phyloP scores from a whole-genome alignment of 1,140 invertebrate species.

The Hydropsyche tenuis region DNA sequence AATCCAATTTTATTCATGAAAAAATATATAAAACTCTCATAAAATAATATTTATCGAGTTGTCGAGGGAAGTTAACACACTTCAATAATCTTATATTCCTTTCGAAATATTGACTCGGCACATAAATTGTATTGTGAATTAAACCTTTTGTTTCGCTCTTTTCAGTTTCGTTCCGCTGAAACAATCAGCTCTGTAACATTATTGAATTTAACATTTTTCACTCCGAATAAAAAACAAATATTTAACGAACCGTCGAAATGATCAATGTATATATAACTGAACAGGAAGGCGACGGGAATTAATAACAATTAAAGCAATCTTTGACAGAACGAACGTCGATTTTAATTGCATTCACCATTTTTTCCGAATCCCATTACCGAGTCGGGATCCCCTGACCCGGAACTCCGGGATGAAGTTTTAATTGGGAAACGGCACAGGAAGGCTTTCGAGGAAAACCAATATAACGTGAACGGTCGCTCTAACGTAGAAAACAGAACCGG shows the following conservation, averaged over 20 bases:
- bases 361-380: conserved; percentile 13
- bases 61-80: too few species aligned
- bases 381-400: conserved; percentile 1
- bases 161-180: too few species aligned
- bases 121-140: too few species aligned
- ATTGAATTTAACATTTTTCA: not conserved
- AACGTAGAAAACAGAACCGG: not conserved
- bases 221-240: not conserved
- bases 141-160: too few species aligned
- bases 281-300: not conserved
- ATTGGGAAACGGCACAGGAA: conserved; percentile 1
- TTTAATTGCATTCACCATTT: conserved; percentile 4
- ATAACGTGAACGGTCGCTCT: not conserved
- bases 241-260: not conserved
- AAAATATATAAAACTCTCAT: too few species aligned
- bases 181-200: too few species aligned
- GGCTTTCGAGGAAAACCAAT: conserved; percentile 20
- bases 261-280: too few species aligned
- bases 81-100: too few species aligned
- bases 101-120: too few species aligned
- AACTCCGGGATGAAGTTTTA: conserved; percentile 19
- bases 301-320: conserved; percentile 5
- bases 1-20: too few species aligned
- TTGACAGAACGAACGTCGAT: not conserved
- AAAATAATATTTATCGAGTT: too few species aligned